phyloP scores from a whole-genome alignment of 2,888 invertebrate species.

The Tiliacea aurago region DNA sequence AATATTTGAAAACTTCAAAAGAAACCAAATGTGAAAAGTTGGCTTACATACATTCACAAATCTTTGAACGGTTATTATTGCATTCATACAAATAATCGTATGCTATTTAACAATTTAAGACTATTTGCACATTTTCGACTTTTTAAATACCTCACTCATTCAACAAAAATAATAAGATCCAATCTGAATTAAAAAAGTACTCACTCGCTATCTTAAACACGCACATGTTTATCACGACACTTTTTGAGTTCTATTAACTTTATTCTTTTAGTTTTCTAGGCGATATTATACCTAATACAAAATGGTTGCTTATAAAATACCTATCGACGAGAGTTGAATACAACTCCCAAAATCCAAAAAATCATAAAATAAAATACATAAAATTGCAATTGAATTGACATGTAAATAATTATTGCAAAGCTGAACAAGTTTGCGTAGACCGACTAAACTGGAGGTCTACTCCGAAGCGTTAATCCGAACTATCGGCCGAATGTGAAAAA shows the following conservation, averaged over 20 bases:
- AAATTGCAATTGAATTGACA: neutral
- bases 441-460: too few species aligned
- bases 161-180: neutral
- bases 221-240: neutral
- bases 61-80: conserved; percentile 22
- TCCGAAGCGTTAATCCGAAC: too few species aligned
- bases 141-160: neutral
- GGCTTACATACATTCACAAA: conserved; percentile 9
- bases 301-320: neutral
- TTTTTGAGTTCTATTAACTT: neutral
- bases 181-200: neutral
- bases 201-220: neutral
- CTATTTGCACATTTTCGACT: neutral
- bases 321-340: neutral
- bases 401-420: neutral
- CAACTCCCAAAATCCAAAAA: neutral
- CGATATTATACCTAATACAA: neutral
- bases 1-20: conserved; percentile 44
- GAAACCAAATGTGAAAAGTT: conserved; percentile 27
- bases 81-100: neutral
- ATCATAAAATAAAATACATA: neutral
- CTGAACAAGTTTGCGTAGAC: neutral
- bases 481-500: too few species aligned
- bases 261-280: neutral
- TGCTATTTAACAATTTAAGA: neutral